Evolutionary conservation across 1,140 invertebrate genomes (phyloP).

Genomic region (Trichonephila clavipes): DNA sequence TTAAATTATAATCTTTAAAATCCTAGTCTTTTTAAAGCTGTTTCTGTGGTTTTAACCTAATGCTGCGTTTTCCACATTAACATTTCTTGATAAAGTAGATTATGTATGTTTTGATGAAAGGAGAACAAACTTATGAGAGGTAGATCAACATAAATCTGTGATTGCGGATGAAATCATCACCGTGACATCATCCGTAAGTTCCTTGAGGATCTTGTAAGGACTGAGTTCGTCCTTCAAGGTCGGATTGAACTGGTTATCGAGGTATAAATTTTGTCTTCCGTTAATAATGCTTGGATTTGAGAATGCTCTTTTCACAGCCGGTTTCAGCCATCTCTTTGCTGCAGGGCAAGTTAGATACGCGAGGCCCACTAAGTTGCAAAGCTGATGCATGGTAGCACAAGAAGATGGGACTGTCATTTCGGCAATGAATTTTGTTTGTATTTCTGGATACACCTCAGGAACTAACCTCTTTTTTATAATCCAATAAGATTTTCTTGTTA

Average conservation of each 20-base stretch:
- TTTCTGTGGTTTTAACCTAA: no score
- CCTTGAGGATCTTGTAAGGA: not conserved
- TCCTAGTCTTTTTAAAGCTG: no score
- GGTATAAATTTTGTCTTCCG: conserved; percentile 54
- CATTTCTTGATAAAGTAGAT: not conserved
- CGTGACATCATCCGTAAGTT: conserved; percentile 34
- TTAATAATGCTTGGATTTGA: conserved; percentile 47
- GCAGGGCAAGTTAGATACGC: not conserved
- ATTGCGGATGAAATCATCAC: conserved; percentile 1
- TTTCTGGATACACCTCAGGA: not conserved
- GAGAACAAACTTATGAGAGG: not conserved
- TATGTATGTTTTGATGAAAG: not conserved
- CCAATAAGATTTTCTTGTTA: not conserved
- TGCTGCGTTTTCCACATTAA: not conserved
- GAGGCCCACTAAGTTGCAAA: conserved; percentile 26
- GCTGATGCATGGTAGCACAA: conserved; percentile 21
- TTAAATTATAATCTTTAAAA: no score
- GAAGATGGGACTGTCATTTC: conserved; percentile 27
- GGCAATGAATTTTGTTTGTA: conserved; percentile 7
- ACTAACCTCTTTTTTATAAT: conserved; percentile 4
- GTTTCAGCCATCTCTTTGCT: conserved; percentile 8
- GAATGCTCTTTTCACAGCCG: conserved; percentile 32
- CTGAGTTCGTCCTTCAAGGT: conserved; percentile 68
- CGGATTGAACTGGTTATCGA: conserved; percentile 55
- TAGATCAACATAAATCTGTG: not conserved